Conservation (phyloP, 2,113 vertebrate species). For the Megaleporinus macrocephalus region DNA sequence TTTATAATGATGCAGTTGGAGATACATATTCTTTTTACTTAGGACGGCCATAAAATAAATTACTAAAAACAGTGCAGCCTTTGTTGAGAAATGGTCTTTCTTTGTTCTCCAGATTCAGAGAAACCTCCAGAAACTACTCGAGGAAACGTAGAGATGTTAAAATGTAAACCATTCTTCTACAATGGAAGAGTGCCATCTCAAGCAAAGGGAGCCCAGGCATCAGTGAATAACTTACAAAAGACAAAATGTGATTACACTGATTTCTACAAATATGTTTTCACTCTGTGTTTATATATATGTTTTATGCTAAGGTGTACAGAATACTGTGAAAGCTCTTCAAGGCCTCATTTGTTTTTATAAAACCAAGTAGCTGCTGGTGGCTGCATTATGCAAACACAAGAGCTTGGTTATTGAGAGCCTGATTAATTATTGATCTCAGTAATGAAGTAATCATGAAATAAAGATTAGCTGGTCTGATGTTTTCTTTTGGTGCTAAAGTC, state of each 20-base stretch:
- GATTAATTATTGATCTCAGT: conserved; percentile 35
- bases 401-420: conserved; percentile 1
- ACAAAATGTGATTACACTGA: background rate
- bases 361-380: background rate
- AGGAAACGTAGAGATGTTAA: conserved; percentile 77
- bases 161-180: background rate
- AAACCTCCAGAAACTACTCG: conserved; percentile 87
- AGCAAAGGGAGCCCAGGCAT: background rate
- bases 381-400: conserved; percentile 9
- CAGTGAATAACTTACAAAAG: background rate
- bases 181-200: background rate
- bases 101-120: conserved; percentile 84
- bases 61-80: background rate
- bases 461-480: background rate
- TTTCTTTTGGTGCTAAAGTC: conserved; percentile 1
- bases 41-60: no score
- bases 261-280: background rate
- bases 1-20: no score
- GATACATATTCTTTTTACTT: no score
- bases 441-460: conserved; percentile 24
- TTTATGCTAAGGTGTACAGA: background rate
- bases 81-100: background rate
- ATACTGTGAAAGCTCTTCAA: background rate
- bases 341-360: background rate
- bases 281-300: background rate